Evolutionary conservation across 2,888 invertebrate genomes (phyloP).

Genomic region (Furcula furcula): DNA sequence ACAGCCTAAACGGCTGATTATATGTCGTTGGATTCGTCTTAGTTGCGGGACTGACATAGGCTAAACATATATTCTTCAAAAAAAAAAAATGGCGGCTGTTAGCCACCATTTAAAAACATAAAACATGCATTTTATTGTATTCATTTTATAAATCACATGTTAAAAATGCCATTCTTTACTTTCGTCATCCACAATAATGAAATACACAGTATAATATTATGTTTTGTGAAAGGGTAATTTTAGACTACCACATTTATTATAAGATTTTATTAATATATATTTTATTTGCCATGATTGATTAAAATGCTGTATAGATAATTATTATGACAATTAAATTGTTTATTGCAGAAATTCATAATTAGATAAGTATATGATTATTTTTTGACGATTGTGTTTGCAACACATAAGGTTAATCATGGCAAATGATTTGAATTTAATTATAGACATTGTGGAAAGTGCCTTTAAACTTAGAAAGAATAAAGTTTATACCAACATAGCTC

Average conservation of each 20-base stretch:
- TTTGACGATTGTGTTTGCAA: constrained; percentile 21
- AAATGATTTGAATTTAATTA: constrained; percentile 60
- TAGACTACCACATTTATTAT: constrained; percentile 56
- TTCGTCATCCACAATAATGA: constrained; percentile 29
- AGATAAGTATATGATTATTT: constrained; percentile 9
- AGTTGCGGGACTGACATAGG: too few relatives aligned
- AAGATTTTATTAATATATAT: constrained; percentile 40
- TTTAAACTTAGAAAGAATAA: constrained; percentile 78
- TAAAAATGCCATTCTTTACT: constrained; percentile 24
- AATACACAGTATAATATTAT: constrained; percentile 26
- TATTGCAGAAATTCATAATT: constrained; percentile 6
- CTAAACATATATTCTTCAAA: too few relatives aligned
- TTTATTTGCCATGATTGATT: constrained; percentile 41
- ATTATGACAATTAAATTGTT: constrained; percentile 31
- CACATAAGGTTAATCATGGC: constrained; percentile 57
- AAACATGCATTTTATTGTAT: constrained; percentile 8
- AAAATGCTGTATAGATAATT: constrained; percentile 18
- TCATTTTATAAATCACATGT: constrained; percentile 21
- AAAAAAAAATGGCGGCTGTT: too few relatives aligned
- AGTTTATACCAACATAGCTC: constrained; percentile 81
- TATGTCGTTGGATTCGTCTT: too few relatives aligned
- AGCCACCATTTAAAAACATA: too few relatives aligned
- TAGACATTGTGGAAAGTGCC: constrained; percentile 81
- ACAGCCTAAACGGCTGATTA: too few relatives aligned
- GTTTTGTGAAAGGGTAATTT: constrained; percentile 67